Base-by-base conservation (phyloP, 2,113 vertebrate species). In the Aythya baeri region DNA sequence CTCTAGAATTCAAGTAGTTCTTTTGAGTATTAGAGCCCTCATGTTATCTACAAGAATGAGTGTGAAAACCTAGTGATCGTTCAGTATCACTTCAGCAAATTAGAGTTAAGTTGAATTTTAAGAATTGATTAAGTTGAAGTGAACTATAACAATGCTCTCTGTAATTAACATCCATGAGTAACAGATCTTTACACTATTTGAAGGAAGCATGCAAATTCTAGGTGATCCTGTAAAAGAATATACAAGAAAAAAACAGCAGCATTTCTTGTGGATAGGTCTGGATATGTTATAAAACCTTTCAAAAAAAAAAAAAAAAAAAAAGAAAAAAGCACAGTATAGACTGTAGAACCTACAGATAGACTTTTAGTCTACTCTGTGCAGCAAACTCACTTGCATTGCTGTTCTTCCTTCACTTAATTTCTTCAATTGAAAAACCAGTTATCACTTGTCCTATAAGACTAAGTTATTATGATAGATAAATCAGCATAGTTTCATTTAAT, bases 381-480 rank as follows among this genome's bases (percentile, higher is more conserved):
- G 7, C 18, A 21, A 44, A 29, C 50, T 63, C 0, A 32, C 76
- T 83, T 80, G 16, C 38, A 15, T 46, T 58, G 29, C 50, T 62
- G 12, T n/a, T 85, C 62, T 74, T 36, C 12, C 17, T 82, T 79
- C 54, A 26, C n/a, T 72, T 67, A 83, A 88, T 72, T 89, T 25
- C 15, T 78, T 71, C 25, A 41, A 26, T 90, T 72, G 3, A 29
- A 57, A 62, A 85, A 84, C 32, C 41, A 49, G 21, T 46, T 68
- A 14, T 83, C n/a, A 46, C 62, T 91, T 50, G 8, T 82, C 70
- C 34, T 16, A 3, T 31, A 36, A 82, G 16, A 59, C 7, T 16
- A 62, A 36, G 67, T 59, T 12, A 59, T 68, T 55, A 27, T 2
- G 3, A 50, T 50, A 13, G 0, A 0, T 71, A 41, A 41, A 43